A percentile compares a stretch with the other conserved stretches of the same genome.
Conservation (phyloP, 2,797 vertebrate genomes). For the Tenualosa thibaudeaui region DNA sequence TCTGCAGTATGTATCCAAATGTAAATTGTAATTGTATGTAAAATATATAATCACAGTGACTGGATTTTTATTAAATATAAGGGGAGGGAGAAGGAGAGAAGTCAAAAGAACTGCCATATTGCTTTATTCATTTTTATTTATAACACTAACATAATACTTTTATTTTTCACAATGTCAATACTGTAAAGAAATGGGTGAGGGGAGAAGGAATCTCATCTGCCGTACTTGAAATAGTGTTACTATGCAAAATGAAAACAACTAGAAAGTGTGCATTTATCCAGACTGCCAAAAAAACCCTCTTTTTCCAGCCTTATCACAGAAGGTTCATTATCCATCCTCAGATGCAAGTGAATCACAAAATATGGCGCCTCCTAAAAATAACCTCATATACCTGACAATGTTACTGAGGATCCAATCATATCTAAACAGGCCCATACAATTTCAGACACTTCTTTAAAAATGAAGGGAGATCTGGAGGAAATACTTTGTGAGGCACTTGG, state of each 20-base stretch:
- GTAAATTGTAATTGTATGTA: no score
- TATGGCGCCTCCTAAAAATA: neutral
- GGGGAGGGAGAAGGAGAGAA: neutral
- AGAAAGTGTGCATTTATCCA: neutral
- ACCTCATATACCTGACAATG: neutral
- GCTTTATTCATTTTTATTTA: neutral
- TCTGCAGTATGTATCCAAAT: no score
- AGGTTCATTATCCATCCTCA: neutral
- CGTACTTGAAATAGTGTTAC: neutral
- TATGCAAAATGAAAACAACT: neutral
- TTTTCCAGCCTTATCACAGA: neutral
- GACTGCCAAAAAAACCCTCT: neutral
- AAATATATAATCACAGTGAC: no score
- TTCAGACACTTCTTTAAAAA: neutral
- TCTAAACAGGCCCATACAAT: neutral
- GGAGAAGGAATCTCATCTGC: neutral
- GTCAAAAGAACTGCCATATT: neutral
- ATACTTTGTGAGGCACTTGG: conserved; percentile 38
- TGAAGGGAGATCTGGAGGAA: neutral
- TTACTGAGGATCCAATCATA: neutral
- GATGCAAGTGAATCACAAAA: neutral
- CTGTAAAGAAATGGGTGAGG: neutral
- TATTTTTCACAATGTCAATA: neutral
- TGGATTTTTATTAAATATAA: no score
- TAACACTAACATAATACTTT: conserved; percentile 4